Base-by-base conservation (phyloP, 2,888 invertebrate genomes). In the Hydroisotoma schaefferi region DNA sequence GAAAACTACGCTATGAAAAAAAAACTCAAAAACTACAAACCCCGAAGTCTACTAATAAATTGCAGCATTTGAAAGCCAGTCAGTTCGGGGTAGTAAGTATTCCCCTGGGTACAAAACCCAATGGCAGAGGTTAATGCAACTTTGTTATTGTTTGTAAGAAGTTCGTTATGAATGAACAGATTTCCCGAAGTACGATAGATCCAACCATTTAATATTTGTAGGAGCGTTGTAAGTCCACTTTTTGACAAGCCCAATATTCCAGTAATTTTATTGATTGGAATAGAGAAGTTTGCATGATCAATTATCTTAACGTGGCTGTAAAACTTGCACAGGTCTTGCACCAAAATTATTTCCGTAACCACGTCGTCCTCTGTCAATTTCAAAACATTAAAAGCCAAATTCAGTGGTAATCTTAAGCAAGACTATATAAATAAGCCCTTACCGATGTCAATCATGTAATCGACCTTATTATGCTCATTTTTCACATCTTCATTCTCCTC, bases 401-500 rank as follows among this genome's bases (percentile, higher is more conserved):
- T 22, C 15, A 22, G 53, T 53, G 18, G 27, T 22, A 8, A 10
- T 53, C 6, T n/a, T 40, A 54, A 54, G 23, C 33, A 38, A 10
- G 33, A 3, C 25, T 25, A 38, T 57, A 33, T 38, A 37, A 28
- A 40, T 52, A 43, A 6, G 15, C 26, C 5, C 25, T 10, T 25
- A 60, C 63, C 65, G 12, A 65, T 57, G 44, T 65, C 65, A 15
- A 65, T 59, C 65, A 65, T 62, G 43, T 59, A 61, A 47, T 65
- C 65, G 15, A 65, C 65, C 40, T 59, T 59, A 22, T 37, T 40
- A 57, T 65, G 65, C 44, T 65, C 65, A 4, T 61, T n/a, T 25
- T 62, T 65, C 0, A 65, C 65, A 51, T 65, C 61, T 37, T 65
- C 65, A n/a, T 61, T 61, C 25, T 65, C 65, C 6, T 65, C 65